These are phyloP conservation scores for Lethenteron camtschaticum DNA, from an alignment of 2,113 vertebrate species.

Conservation along the genomic window DNA sequence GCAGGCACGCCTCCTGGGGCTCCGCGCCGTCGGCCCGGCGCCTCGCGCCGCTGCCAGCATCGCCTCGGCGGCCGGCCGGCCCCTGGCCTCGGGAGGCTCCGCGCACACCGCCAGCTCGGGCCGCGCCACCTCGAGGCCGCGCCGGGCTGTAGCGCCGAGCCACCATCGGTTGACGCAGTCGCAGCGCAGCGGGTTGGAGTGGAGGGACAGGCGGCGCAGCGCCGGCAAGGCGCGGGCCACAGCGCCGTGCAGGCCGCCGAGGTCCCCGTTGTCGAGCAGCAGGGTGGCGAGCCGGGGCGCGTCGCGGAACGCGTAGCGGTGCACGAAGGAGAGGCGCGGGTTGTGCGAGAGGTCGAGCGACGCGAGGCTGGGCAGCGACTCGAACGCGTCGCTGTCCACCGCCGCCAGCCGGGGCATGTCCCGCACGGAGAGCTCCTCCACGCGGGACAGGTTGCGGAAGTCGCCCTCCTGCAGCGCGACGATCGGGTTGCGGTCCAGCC, in stretches of 20 bases:
- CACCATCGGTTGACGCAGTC: constrained; percentile 90
- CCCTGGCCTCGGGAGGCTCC: constrained; percentile 61
- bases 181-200: constrained; percentile 76
- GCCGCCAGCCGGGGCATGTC: constrained; percentile 79
- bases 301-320: constrained; percentile 59
- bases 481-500: constrained; percentile 65
- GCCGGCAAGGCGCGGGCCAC: constrained; percentile 54
- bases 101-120: constrained; percentile 72
- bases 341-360: constrained; percentile 92
- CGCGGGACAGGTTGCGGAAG: constrained; percentile 56
- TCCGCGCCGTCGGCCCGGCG: constrained; percentile 7
- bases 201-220: constrained; percentile 78
- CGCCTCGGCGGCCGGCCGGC: constrained; percentile 44
- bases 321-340: constrained; percentile 69
- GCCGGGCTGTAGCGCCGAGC: constrained; percentile 21
- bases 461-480: constrained; percentile 49
- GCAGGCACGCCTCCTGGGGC: constrained; percentile 32
- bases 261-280: constrained; percentile 88
- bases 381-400: constrained; percentile 51
- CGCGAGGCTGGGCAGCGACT: constrained; percentile 73
- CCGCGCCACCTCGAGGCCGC: constrained; percentile 64
- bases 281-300: constrained; percentile 68
- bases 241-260: constrained; percentile 66
- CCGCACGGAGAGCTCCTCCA: constrained; percentile 72
- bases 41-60: constrained; percentile 63